Evolutionary conservation across 2,113 vertebrate species (phyloP).

Genomic region (Trinectes maculatus): DNA sequence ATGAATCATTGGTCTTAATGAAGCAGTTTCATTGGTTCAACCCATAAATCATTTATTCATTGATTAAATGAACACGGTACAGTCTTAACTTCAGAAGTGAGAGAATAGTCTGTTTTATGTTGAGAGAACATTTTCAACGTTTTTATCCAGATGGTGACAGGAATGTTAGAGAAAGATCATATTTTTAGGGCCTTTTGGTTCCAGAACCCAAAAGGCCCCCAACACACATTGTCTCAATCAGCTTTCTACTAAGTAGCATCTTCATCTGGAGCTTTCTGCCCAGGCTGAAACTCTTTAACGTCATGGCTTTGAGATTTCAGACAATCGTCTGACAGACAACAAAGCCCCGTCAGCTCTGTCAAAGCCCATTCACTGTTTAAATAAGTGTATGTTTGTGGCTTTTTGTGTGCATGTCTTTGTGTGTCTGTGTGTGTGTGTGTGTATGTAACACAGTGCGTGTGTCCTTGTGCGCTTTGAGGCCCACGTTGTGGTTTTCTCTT

Average conservation of each 20-base stretch:
- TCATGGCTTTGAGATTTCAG: background rate
- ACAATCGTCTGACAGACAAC: too few species aligned
- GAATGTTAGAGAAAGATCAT: background rate
- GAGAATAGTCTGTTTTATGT: background rate
- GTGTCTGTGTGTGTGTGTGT: slow-evolving; percentile 8
- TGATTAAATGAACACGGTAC: too few species aligned
- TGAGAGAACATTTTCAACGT: background rate
- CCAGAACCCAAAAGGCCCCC: background rate
- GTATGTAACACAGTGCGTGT: background rate
- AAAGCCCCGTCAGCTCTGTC: too few species aligned
- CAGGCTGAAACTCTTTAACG: background rate
- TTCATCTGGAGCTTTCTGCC: background rate
- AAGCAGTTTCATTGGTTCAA: too few species aligned
- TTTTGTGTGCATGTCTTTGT: slow-evolving; percentile 2
- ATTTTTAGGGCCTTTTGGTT: background rate
- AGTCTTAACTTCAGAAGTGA: too few species aligned
- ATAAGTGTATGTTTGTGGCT: background rate
- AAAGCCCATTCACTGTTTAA: too few species aligned
- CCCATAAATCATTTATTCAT: too few species aligned
- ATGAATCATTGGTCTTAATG: too few species aligned
- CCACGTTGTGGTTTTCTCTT: slow-evolving; percentile 54
- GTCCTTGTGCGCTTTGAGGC: slow-evolving; percentile 43
- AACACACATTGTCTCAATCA: background rate
- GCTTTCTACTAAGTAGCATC: background rate
- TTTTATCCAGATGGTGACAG: background rate